Conservation (phyloP, 1,140 invertebrate genomes). For the Trichonephila inaurata region DNA sequence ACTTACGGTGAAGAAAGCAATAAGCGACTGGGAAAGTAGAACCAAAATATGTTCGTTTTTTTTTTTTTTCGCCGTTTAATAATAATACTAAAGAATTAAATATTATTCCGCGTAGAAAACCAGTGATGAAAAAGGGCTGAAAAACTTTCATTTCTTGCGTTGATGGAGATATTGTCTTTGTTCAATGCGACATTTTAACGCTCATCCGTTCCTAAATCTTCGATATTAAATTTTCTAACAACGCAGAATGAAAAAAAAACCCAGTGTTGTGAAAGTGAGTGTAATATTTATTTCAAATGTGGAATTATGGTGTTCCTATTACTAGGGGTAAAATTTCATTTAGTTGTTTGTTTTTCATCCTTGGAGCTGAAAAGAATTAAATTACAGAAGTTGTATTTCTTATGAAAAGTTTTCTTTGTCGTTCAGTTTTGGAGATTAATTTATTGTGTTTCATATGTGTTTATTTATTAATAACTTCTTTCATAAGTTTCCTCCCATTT, state of each 20-base stretch:
- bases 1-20: neutral
- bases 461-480: no score
- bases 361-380: neutral
- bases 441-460: no score
- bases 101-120: neutral
- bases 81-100: conserved; percentile 23
- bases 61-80: neutral
- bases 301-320: neutral
- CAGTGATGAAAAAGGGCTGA: neutral
- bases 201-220: neutral
- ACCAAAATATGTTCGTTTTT: neutral
- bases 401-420: neutral
- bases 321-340: neutral
- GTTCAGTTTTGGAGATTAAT: neutral
- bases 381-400: neutral
- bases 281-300: neutral
- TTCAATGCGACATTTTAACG: neutral
- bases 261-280: neutral
- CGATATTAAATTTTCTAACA: conserved; percentile 22
- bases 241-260: neutral
- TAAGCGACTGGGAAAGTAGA: neutral
- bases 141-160: conserved; percentile 29
- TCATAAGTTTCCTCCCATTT: no score
- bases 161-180: conserved; percentile 35
- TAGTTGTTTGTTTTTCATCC: neutral